Percentiles rank a stretch among this genome's conserved stretches.
Evolutionary conservation across 2,797 vertebrate genomes (phyloP).

Genomic region (Lycodopsis pacificus): DNA sequence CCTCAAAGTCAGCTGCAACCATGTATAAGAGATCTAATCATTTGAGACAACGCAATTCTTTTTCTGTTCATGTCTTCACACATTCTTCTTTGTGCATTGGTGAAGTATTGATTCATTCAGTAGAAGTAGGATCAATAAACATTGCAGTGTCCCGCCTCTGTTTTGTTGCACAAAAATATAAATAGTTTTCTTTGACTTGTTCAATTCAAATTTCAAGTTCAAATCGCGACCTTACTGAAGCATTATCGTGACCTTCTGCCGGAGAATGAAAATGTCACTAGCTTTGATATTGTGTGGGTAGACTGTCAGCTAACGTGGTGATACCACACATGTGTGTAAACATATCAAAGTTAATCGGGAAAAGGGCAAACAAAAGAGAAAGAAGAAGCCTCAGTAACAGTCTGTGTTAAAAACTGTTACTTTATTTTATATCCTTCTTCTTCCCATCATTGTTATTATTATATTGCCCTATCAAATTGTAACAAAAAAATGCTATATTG

Average conservation of each 20-base stretch:
- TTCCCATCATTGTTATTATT: not conserved
- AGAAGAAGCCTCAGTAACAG: not conserved
- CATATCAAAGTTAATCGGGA: not conserved
- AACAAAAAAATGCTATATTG: not conserved
- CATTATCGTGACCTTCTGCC: not conserved
- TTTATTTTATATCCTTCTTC: not conserved
- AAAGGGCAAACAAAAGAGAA: not conserved
- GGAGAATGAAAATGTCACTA: not conserved
- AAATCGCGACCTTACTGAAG: not conserved
- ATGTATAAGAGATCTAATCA: slow-evolving; percentile 4
- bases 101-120: not conserved
- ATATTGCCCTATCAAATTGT: not conserved
- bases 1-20: not conserved
- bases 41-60: slow-evolving; percentile 7
- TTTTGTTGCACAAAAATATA: not conserved
- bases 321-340: not conserved
- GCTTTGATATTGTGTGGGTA: not conserved
- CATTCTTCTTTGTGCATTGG: not conserved
- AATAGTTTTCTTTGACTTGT: not conserved
- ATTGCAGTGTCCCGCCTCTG: not conserved
- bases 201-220: not conserved
- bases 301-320: not conserved
- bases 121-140: not conserved
- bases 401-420: not conserved
- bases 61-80: not conserved